These are phyloP conservation scores for Cynaeus angustus DNA, from an alignment of 2,888 invertebrate genomes.

Conservation along the genomic window DNA sequence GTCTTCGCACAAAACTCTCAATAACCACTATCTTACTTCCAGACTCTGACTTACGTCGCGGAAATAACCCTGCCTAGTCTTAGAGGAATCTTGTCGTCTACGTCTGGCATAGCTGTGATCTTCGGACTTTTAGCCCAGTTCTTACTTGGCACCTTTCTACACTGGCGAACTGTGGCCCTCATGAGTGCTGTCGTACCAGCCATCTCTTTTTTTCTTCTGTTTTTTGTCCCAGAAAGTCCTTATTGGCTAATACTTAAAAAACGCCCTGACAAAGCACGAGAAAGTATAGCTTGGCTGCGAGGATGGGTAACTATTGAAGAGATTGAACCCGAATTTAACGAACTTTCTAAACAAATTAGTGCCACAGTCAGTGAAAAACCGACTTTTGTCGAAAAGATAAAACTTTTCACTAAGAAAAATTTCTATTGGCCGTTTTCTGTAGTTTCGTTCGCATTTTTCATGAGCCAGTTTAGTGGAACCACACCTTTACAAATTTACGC, in stretches of 20 bases:
- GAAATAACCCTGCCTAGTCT: conserved; percentile 85
- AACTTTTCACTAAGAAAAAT: conserved; percentile 74
- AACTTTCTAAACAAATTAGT: conserved; percentile 54
- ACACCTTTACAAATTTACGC: conserved; percentile 84
- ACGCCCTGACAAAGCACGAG: conserved; percentile 78
- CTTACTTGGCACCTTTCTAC: conserved; percentile 80
- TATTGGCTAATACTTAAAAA: conserved; percentile 83
- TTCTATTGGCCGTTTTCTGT: conserved; percentile 82
- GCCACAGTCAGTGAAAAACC: conserved; percentile 22
- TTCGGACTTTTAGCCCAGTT: conserved; percentile 83
- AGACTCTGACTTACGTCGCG: conserved; percentile 85
- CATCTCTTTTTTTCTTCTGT: conserved; percentile 77
- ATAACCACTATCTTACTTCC: conserved; percentile 47
- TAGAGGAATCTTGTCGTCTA: conserved; percentile 80
- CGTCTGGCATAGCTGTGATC: conserved; percentile 82
- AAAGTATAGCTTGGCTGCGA: conserved; percentile 78
- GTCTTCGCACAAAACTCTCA: not conserved
- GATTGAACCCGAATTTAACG: conserved; percentile 76
- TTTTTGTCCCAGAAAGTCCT: conserved; percentile 85
- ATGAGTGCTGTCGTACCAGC: conserved; percentile 78
- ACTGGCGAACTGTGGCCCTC: conserved; percentile 82
- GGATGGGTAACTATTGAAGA: conserved; percentile 66
- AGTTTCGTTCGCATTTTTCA: conserved; percentile 80
- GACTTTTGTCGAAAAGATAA: conserved; percentile 46
- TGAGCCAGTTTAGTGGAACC: conserved; percentile 86